These are phyloP conservation scores for Melieria crassipennis DNA, from an alignment of 2,888 invertebrate genomes.

Conservation along the genomic window DNA sequence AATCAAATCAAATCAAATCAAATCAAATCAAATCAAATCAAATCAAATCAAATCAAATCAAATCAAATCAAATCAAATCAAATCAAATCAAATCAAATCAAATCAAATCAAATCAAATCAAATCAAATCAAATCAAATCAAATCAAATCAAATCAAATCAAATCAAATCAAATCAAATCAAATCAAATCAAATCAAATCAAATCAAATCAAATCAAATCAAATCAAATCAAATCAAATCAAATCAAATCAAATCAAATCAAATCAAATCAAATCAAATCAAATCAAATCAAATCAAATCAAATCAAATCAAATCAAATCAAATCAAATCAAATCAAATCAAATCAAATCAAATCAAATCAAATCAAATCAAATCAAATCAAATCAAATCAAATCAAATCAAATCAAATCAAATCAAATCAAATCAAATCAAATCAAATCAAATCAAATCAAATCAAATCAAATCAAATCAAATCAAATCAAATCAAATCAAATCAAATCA, in stretches of 20 bases:
- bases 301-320: constrained; percentile 2
- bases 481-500: not conserved
- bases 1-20: not conserved
- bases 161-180: not conserved
- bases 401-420: not conserved
- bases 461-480: constrained; percentile 1
- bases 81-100: not conserved
- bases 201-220: not conserved
- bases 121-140: constrained; percentile 1
- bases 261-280: not conserved
- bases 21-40: not conserved
- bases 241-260: not conserved
- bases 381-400: constrained; percentile 2
- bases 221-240: not conserved
- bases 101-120: not conserved
- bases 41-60: constrained; percentile 2
- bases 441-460: not conserved
- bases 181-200: not conserved
- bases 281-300: not conserved
- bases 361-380: not conserved
- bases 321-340: not conserved
- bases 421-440: not conserved
- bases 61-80: not conserved
- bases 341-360: not conserved
- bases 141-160: not conserved